Evolutionary conservation across 23 tunicate genomes (phyloP), one percentile per base, ranked within the genome.

Genomic region (Pegea sp.): DNA sequence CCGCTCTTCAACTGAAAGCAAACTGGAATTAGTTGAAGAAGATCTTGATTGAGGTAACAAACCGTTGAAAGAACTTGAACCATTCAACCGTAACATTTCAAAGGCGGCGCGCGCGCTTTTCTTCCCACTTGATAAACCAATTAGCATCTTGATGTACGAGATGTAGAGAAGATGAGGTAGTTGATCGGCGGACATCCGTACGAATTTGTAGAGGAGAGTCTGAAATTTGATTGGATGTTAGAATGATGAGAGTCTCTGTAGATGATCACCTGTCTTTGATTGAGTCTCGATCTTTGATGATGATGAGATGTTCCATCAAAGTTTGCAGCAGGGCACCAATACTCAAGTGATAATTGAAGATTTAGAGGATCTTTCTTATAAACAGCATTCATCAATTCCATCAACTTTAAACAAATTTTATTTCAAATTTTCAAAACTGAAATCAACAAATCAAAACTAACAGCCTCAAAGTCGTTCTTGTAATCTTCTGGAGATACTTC

Each of bases 81-180:
- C n/a, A n/a, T n/a, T n/a, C 34, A 49, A 55, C 48, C 68, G 51
- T 22, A 84, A 66, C 84, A 84, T 56, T 51, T 84, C 95, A 67
- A 71, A 84, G 27, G 75, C 75, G 31, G 58, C 73, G 20, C 86
- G 33, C 3, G 95, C 74, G 49, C 86, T 84, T 38, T 57, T 34
- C 21, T 52, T 19, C 5, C 95, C 81, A 34, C 67, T 84, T n/a
- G 95, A 56, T 19, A 84, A 52, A 4, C 77, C 84, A 43, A 76
- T 49, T 44, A 84, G 57, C 95, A 84, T 84, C 23, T 68, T 66
- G 33, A 84, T 57, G 38, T 84, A 84, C 1, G 95, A 77, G 52
- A 74, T 67, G 72, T 73, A 84, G 18, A 84, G 53, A 5, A 84
- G 53, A 22, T 81, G 95, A 3, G 95, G 95, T 1, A 84, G 63